Base-by-base conservation (phyloP, 92 coral and sea anemone genomes). In the Palythoa grandiflora region DNA sequence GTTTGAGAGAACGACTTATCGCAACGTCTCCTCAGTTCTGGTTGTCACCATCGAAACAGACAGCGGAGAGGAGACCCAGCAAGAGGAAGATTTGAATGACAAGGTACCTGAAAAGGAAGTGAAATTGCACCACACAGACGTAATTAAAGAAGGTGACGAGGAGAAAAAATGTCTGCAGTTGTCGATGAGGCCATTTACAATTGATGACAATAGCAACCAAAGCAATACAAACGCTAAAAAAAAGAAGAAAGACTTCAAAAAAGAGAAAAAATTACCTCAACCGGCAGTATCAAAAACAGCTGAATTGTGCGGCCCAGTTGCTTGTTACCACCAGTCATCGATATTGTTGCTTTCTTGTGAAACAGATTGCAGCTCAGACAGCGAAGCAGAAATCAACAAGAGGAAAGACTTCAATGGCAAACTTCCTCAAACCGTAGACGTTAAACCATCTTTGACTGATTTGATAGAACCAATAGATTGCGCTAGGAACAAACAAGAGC, bases 321-420 rank as follows among this genome's bases (percentile, higher is more conserved):
- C 28, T 28, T 21, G 44, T 9, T 77, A 52, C 1, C 66, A 77
- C 40, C 83, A 77, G 47, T 77, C 83, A 4, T 77, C 83, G 9
- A 77, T 77, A 21, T 16, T 77, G 83, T 20, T 77, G 40, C 83
- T 77, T 10, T 11, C 40, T n/a, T 77, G 83, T 77, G 66, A 77
- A 54, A 77, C 83, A 77, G 83, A 53, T 1, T 20, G n/a, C 38
- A 77, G 83, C 68, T 77, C 83, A 35, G 83, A 77, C 16, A 77
- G 83, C n/a, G 83, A 12, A 20, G 83, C 68, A 77, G 83, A 77
- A 53, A 20, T 9, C 1, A 44, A 77, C 17, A 53, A 52, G 19
- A 37, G 10, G 11, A 54, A 28, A 3, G 44, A 35, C 47, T 19
- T 12, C 1, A 13, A 2, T 13, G 15, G 66, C 44, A 77, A 20